A percentile compares a stretch with the other conserved stretches of the same genome.
phyloP scores from a whole-genome alignment of 2,888 invertebrate genomes.

The Belgica antarctica region DNA sequence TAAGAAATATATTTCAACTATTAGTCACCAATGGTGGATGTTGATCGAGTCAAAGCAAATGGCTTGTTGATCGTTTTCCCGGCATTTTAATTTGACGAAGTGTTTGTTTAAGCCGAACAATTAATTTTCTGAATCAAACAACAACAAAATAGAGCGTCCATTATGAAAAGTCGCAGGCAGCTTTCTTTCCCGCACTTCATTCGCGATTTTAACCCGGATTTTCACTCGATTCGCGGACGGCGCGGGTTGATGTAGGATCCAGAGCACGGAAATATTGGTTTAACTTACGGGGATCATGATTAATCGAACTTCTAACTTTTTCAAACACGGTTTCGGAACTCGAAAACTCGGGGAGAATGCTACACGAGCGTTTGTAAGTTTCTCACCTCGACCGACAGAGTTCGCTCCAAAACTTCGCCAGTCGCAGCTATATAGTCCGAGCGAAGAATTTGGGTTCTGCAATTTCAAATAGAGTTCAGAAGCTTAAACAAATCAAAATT shows the following conservation, averaged over 20 bases:
- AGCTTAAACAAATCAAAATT: no score
- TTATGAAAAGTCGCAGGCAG: background rate
- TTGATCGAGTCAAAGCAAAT: background rate
- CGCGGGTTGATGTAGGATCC: background rate
- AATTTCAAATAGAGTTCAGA: no score
- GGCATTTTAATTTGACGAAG: background rate
- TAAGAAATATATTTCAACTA: slow-evolving; percentile 37
- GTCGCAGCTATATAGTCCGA: no score
- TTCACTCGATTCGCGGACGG: background rate
- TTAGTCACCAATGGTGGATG: background rate
- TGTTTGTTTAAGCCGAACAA: background rate
- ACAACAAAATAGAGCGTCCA: slow-evolving; percentile 14
- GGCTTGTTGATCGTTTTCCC: background rate
- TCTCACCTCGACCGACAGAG: no score
- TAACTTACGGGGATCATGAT: slow-evolving; percentile 40
- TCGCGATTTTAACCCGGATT: background rate
- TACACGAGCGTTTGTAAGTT: no score
- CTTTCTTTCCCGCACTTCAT: background rate
- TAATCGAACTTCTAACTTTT: background rate
- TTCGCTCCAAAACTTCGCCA: no score
- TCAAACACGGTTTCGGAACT: no score
- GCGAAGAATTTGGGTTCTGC: no score
- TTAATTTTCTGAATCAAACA: background rate
- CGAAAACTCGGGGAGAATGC: no score
- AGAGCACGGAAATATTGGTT: no score